phyloP scores from a whole-genome alignment of 2,113 vertebrate genomes.

The Syngnathus floridae region DNA sequence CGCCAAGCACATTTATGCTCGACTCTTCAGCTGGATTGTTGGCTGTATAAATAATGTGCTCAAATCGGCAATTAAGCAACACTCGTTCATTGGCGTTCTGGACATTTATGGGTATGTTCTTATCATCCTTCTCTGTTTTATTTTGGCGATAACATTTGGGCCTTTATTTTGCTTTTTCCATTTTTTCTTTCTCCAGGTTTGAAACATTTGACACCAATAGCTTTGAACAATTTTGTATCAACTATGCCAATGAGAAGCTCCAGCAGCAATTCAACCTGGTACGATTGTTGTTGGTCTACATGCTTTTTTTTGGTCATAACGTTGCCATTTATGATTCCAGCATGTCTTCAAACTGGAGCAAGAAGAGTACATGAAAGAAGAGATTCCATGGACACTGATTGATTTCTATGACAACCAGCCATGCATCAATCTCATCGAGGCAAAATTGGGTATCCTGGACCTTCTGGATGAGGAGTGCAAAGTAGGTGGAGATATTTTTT shows the following conservation, averaged over 20 bases:
- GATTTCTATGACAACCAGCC: conserved; percentile 98
- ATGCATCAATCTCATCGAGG: conserved; percentile 94
- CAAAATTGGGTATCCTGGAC: conserved; percentile 89
- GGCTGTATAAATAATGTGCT: conserved; percentile 83
- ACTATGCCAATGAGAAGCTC: conserved; percentile 97
- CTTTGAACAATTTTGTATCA: conserved; percentile 99
- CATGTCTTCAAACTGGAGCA: conserved; percentile 98
- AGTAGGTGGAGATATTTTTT: conserved; percentile 53
- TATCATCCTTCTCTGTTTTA: not conserved
- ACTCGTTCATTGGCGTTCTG: conserved; percentile 92
- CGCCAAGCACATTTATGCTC: conserved; percentile 91
- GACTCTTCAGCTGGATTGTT: conserved; percentile 89
- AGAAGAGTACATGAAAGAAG: conserved; percentile 95
- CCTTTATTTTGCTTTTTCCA: not conserved
- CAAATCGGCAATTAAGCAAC: conserved; percentile 76
- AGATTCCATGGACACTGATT: conserved; percentile 95
- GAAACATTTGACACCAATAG: conserved; percentile 98
- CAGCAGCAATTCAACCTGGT: conserved; percentile 99
- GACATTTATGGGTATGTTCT: conserved; percentile 91
- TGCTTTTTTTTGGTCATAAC: not conserved
- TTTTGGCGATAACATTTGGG: not conserved
- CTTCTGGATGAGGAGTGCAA: conserved; percentile 95
- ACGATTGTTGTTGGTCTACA: conserved; percentile 19
- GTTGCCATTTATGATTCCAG: conserved; percentile 63
- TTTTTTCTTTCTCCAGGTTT: conserved; percentile 74